Percentiles rank a stretch among this genome's conserved stretches.
phyloP scores from a whole-genome alignment of 2,888 invertebrate species.

The Lysandra bellargus region DNA sequence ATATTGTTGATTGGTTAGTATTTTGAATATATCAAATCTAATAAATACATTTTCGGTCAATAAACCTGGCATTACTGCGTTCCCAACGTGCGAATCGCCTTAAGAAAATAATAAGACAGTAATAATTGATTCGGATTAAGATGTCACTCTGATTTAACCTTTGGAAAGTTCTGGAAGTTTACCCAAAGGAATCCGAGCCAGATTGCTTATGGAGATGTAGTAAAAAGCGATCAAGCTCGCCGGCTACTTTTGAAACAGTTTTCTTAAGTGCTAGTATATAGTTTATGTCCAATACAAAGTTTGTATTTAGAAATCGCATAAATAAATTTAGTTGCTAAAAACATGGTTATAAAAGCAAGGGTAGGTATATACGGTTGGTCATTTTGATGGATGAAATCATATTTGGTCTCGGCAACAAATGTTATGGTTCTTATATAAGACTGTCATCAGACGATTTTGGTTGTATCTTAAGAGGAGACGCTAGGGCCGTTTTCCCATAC shows the following conservation, averaged over 20 bases:
- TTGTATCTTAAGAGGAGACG: too few species aligned
- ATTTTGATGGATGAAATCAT: too few species aligned
- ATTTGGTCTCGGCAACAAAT: too few species aligned
- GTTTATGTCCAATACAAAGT: not conserved
- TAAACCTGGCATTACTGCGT: not conserved
- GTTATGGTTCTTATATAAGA: too few species aligned
- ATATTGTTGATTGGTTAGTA: too few species aligned
- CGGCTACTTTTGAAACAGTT: not conserved
- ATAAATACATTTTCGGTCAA: not conserved
- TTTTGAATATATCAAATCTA: too few species aligned
- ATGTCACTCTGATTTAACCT: not conserved
- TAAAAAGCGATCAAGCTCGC: not conserved
- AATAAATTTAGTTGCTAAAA: not conserved
- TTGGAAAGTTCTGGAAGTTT: not conserved
- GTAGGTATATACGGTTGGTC: too few species aligned
- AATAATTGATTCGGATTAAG: slow-evolving; percentile 7
- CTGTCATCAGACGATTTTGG: too few species aligned
- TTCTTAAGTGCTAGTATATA: not conserved
- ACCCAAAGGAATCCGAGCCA: not conserved
- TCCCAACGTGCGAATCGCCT: not conserved
- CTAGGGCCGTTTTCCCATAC: too few species aligned
- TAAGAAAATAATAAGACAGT: not conserved
- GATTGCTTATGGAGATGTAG: slow-evolving; percentile 6
- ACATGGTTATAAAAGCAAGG: too few species aligned
- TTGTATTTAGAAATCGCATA: not conserved